Base-by-base conservation (phyloP, 2,888 invertebrate genomes). In the Himalopsyche anomala region DNA sequence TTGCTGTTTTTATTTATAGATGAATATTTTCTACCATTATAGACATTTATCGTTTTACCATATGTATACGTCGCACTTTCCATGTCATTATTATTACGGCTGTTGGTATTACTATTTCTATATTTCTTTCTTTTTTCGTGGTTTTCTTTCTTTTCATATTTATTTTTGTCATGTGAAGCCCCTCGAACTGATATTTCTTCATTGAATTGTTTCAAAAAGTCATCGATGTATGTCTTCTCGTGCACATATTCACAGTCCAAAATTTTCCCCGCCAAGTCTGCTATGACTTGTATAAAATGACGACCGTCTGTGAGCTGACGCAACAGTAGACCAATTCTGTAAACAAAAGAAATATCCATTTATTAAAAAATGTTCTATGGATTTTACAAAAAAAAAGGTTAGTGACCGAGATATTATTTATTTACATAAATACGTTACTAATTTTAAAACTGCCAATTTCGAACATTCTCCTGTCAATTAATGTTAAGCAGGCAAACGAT, bases 231-330 rank as follows among this genome's bases (percentile, higher is more conserved):
- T 90, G 91, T 92, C 51, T 91, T 91, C 89, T 95, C 94, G 5
- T 93, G 92, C 84, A 95, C 92, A 90, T 94, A 94, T 90, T 96
- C 96, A 91, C 96, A 96, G 91, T 96, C 96, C 90, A 94, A 93
- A 6, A 96, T 91, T 86, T 91, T 92, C 89, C 94, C 93, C 89
- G 93, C 92, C 89, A 93, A 93, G 84, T 94, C 92, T 92, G 95
- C 95, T 89, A 96, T 95, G 55, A 95, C 91, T 91, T 96, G 96
- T 81, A 96, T 94, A 91, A 96, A 94, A 91, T 95, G 94, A 89
- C 92, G 92, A 85, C 95, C 95, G 90, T 95, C 95, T n/a, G 95
- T 94, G 89, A 96, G 91, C 90, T 96, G 95, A 36, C 95, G 94
- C 40, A 96, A 93, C 89, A 93, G 93, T 38, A 96, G 90, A 2